A percentile compares a stretch with the other conserved stretches of the same genome.
phyloP scores from a whole-genome alignment of 2,888 invertebrate genomes.

The Steinernema hermaphroditum region DNA sequence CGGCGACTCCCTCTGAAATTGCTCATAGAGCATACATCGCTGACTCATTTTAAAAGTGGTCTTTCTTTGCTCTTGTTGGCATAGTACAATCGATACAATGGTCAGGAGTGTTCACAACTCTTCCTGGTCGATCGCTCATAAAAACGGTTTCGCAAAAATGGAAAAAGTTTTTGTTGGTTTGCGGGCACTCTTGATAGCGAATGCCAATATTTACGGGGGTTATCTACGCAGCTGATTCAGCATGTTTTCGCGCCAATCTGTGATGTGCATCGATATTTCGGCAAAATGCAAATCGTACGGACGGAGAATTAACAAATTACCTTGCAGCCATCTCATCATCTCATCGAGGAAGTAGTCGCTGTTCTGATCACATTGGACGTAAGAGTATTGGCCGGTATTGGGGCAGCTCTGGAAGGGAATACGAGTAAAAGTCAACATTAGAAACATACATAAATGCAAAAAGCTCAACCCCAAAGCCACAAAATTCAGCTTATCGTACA shows the following conservation, averaged over 20 bases:
- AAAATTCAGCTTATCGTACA: too few species aligned
- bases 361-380: slow-evolving; percentile 59
- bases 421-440: too few species aligned
- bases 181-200: not conserved
- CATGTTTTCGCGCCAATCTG: too few species aligned
- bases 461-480: too few species aligned
- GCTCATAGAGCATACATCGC: not conserved
- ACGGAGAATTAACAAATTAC: too few species aligned
- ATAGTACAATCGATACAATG: slow-evolving; percentile 4
- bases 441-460: too few species aligned
- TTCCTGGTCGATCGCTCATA: not conserved
- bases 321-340: slow-evolving; percentile 63
- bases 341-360: slow-evolving; percentile 64
- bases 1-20: slow-evolving; percentile 81
- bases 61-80: not conserved
- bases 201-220: not conserved
- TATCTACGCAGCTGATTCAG: not conserved
- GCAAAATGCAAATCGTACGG: too few species aligned
- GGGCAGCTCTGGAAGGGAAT: slow-evolving; percentile 54
- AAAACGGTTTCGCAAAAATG: not conserved
- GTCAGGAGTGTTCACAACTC: not conserved
- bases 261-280: not conserved
- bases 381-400: slow-evolving; percentile 56
- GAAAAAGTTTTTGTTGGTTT: not conserved
- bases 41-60: not conserved